Evolutionary conservation across 2,888 invertebrate genomes (phyloP), one percentile per base, ranked within the genome.

Genomic region (Diabrotica balteata): DNA sequence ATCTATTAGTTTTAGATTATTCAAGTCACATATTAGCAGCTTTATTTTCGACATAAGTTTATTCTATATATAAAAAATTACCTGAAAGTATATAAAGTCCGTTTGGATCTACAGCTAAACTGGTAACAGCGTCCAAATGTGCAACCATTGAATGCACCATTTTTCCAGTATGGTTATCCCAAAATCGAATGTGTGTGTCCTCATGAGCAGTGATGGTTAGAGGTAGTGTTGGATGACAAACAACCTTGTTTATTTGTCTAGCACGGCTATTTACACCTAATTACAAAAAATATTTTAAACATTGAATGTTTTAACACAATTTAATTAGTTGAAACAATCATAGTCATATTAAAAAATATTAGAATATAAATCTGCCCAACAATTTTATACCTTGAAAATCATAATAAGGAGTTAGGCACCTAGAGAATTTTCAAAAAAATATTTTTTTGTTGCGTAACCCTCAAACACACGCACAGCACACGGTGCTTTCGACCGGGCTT

Each of bases 141-240:
- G 99, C 98, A 76, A 98, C 97, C 96, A 99, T 98, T 73, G 96
- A 93, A 86, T 98, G 97, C 76, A 97, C 92, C 87, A 97, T 90
- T 84, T 95, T 93, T 47, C 98, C 98, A 79, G 93, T 90, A 81
- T 92, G 93, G 84, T 95, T 96, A 87, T 99, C 98, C 91, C 96
- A 99, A 88, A 98, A 99, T 79, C 98, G 66, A 86, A 99, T 98
- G 86, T 97, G 96, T 60, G 97, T 90, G 87, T 99, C 98, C 85
- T 98, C 98, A 85, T 98, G 97, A 77, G 97, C 99, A 71, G 97
- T 95, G 81, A 99, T 94, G 76, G 97, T 94, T 76, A 98, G 87
- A 75, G 98, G 95, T 84, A 98, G 90, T 78, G 97, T 96, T 58
- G 98, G 98, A 88, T 99, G 98, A 80, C 95, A 93, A 76, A 97